Evolutionary conservation across 2,113 vertebrate species (phyloP).

Genomic region (Phrynocephalus versicolor): DNA sequence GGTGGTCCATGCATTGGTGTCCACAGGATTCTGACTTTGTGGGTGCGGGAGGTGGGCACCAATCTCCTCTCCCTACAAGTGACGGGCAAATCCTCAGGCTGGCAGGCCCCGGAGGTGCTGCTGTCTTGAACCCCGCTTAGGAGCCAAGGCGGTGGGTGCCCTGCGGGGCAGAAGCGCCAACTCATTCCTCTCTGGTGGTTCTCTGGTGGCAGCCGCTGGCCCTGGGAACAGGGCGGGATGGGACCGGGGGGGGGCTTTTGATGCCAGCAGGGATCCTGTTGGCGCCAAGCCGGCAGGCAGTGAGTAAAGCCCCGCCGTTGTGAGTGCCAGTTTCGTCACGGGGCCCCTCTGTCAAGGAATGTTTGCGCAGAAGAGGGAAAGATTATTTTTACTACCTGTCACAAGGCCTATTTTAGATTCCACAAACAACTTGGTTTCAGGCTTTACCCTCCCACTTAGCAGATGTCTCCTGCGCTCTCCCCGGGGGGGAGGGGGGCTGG

Average conservation of each 20-base stretch:
- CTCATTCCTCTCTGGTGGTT: neutral
- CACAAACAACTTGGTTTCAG: conserved; percentile 60
- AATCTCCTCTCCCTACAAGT: neutral
- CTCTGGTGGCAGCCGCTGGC: neutral
- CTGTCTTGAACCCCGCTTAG: neutral
- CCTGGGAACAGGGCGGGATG: neutral
- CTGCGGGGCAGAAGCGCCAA: neutral
- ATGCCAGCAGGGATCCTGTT: conserved; percentile 26
- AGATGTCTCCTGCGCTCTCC: conserved; percentile 57
- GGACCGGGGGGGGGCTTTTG: no score
- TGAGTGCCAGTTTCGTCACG: conserved; percentile 41
- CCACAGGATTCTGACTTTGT: neutral
- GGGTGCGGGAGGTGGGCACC: neutral
- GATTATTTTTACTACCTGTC: conserved; percentile 59
- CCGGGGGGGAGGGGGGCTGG: conserved; percentile 41
- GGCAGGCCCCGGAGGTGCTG: no score
- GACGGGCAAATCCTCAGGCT: no score
- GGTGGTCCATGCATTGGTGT: neutral
- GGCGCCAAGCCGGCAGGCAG: neutral
- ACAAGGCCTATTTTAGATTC: conserved; percentile 64
- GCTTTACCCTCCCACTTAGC: conserved; percentile 66
- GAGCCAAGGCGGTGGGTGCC: neutral
- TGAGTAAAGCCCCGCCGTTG: conserved; percentile 21
- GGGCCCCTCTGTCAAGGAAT: conserved; percentile 47
- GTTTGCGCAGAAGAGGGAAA: conserved; percentile 52